Conservation (phyloP, 2,797 vertebrate species). For the Phrynocephalus forsythii region DNA sequence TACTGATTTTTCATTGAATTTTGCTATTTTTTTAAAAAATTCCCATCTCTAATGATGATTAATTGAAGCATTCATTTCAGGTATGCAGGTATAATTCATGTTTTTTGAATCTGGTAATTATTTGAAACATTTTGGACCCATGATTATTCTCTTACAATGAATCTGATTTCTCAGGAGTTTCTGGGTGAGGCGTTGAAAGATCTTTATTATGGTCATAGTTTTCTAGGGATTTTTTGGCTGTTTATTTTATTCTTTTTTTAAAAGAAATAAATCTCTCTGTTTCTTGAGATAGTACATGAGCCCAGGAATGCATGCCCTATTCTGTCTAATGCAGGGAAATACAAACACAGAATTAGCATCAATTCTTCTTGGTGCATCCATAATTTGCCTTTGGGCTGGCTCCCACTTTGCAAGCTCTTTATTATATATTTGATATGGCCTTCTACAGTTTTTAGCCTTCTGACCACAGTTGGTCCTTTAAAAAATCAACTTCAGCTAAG, state of each 20-base stretch:
- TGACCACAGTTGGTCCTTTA: conserved; percentile 1
- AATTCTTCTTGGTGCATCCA: not conserved
- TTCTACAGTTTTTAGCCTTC: not conserved
- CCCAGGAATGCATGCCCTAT: not conserved
- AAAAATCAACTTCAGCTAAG: conserved; percentile 43
- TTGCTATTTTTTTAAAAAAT: no score
- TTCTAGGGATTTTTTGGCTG: not conserved
- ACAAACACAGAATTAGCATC: not conserved
- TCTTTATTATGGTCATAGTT: not conserved
- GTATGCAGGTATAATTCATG: not conserved
- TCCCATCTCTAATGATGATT: no score
- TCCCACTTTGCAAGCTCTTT: not conserved
- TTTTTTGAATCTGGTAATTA: not conserved
- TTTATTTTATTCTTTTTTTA: no score
- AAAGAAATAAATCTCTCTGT: not conserved
- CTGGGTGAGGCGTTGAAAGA: not conserved
- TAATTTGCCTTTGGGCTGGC: not conserved
- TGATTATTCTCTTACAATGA: not conserved
- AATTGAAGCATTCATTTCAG: not conserved
- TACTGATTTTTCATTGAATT: no score
- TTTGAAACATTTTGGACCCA: not conserved
- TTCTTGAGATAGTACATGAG: not conserved
- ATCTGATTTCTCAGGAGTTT: not conserved
- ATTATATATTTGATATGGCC: not conserved
- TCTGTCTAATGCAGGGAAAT: not conserved